Base-by-base conservation (phyloP, 2,888 invertebrate species). In the Ischnura elegans region DNA sequence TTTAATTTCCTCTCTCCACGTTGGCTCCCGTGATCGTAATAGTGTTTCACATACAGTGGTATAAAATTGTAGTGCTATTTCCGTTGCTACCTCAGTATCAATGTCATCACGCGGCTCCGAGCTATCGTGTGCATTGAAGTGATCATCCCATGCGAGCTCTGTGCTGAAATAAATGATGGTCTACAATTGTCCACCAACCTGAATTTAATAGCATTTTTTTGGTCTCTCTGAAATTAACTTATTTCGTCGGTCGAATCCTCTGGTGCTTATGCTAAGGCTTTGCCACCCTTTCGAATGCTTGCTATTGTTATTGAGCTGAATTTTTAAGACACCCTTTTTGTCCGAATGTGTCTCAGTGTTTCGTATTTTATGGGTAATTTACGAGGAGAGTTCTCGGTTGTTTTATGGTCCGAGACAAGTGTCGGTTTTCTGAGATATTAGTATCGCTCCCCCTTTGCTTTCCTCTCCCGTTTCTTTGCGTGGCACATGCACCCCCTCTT, bases 341-440 rank as follows among this genome's bases (percentile, higher is more conserved):
- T 76, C 76, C 76, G 36, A 76, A 36, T 36, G 29, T 36, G 16
- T 76, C 76, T 29, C 76, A 76, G 76, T 76, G 76, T 36, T 76
- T 10, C 76, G 76, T 36, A 76, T 76, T 76, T 76, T 76, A 76
- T 76, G 76, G 10, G 36, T 36, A 76, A 76, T 76, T 76, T 36
- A 76, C 76, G 76, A 36, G 76, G 36, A 13, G 36, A 76, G 8
- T 76, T 76, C 16, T 16, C 10, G 76, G 76, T 36, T 36, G 29
- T 61, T 76, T 76, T 90, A 90, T 90, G 43, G 61, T 43, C 61
- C 61, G 42, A 55, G 90, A 90, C 90, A 90, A 61, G 61, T 61
- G 90, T 90, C 42, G 29, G 76, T 76, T 45, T 61, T 51, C 2
- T 61, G 90, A 90, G 90, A 90, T 61, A 90, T 90, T 90, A 61